Evolutionary conservation across 35 echinoderm and acorn worm species (phyloP).

Genomic region (Lytechinus pictus): DNA sequence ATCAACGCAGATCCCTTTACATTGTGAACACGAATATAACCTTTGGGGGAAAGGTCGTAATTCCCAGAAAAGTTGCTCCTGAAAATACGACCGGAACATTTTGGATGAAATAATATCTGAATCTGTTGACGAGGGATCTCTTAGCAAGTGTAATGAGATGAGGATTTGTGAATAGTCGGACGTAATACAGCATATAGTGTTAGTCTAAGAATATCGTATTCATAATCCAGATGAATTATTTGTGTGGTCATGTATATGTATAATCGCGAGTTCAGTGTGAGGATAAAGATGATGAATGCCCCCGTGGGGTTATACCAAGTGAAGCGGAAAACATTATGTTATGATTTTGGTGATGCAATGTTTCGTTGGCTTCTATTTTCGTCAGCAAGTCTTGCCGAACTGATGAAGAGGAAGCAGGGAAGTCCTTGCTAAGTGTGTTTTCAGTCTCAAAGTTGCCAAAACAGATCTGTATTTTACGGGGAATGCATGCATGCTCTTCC

Average conservation of each 20-base stretch:
- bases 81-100: neutral
- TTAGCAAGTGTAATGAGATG: neutral
- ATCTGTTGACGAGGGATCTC: neutral
- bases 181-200: neutral
- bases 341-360: neutral
- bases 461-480: neutral
- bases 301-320: neutral
- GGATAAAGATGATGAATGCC: neutral
- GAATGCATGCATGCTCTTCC: neutral
- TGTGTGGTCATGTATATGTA: neutral
- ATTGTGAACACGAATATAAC: neutral
- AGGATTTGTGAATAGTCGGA: neutral
- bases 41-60: neutral
- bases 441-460: neutral
- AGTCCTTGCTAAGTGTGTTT: neutral
- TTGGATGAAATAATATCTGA: neutral
- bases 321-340: neutral
- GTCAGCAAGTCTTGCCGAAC: slow-evolving; percentile 8
- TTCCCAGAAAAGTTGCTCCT: neutral
- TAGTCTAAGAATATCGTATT: neutral
- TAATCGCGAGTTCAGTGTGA: neutral
- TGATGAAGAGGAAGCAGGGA: neutral
- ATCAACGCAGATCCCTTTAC: too few relatives aligned
- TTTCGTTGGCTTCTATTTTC: neutral
- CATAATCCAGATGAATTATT: neutral